phyloP scores from a whole-genome alignment of 2,797 vertebrate genomes.

The Sparus aurata region DNA sequence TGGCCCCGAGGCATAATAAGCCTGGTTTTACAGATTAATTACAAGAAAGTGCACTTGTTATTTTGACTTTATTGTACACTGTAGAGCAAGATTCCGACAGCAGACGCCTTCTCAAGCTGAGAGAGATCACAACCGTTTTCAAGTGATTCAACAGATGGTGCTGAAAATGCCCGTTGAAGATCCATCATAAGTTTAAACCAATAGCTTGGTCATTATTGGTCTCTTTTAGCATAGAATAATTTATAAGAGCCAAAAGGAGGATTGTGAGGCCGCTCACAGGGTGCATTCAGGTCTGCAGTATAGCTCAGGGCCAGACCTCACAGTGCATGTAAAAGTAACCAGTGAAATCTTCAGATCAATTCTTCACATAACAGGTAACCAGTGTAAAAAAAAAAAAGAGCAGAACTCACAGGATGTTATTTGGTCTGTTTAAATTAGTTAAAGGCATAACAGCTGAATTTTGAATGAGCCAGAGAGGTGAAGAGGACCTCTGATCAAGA shows the following conservation, averaged over 20 bases:
- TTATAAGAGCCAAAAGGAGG: slow-evolving; percentile 41
- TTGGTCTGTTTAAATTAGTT: slow-evolving; percentile 58
- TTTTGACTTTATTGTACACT: slow-evolving; percentile 37
- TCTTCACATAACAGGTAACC: slow-evolving; percentile 52
- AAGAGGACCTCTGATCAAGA: slow-evolving; percentile 46
- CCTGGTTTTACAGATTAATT: slow-evolving; percentile 43
- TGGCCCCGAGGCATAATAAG: slow-evolving; percentile 50
- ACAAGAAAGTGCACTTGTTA: slow-evolving; percentile 49
- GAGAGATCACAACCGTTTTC: neutral
- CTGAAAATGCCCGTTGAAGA: neutral
- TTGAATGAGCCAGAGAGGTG: slow-evolving; percentile 52
- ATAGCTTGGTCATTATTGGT: slow-evolving; percentile 44
- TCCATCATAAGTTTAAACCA: slow-evolving; percentile 5
- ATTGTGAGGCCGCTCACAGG: slow-evolving; percentile 57
- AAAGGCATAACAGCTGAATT: slow-evolving; percentile 63
- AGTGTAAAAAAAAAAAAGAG: slow-evolving; percentile 24
- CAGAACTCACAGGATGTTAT: slow-evolving; percentile 40
- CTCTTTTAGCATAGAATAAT: slow-evolving; percentile 34
- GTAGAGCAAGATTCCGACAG: neutral
- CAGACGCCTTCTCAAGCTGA: neutral
- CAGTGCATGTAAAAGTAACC: slow-evolving; percentile 50
- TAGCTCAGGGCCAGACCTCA: slow-evolving; percentile 66
- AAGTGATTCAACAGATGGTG: slow-evolving; percentile 1
- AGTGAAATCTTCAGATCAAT: slow-evolving; percentile 60
- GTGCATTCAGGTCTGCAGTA: slow-evolving; percentile 56